Conservation (phyloP, 2,888 invertebrate genomes). For the Meghimatium bilineatum region DNA sequence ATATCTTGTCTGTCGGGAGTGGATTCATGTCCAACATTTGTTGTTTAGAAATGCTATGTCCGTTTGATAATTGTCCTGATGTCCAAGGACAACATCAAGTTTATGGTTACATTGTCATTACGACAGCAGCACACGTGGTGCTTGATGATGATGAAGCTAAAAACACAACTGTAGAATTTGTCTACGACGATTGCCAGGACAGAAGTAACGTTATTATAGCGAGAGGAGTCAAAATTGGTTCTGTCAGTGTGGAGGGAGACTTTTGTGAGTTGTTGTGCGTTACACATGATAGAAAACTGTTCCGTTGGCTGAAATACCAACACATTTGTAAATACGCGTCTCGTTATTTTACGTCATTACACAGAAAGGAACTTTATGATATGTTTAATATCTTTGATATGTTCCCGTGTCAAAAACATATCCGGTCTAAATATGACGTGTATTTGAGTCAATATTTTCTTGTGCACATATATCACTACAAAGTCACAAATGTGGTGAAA, state of each 20-base stretch:
- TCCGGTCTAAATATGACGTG: background rate
- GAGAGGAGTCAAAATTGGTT: slow-evolving; percentile 13
- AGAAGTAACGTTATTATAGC: background rate
- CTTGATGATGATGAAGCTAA: slow-evolving; percentile 32
- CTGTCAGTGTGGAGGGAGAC: background rate
- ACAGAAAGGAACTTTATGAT: background rate
- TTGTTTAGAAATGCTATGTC: background rate
- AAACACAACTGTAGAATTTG: slow-evolving; percentile 34
- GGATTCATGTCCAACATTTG: slow-evolving; percentile 3
- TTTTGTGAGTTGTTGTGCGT: slow-evolving; percentile 24
- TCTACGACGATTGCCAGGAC: slow-evolving; percentile 10
- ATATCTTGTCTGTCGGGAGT: slow-evolving; percentile 11
- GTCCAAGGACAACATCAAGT: background rate
- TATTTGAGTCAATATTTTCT: background rate
- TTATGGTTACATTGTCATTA: slow-evolving; percentile 12
- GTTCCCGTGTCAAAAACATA: background rate
- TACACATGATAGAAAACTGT: slow-evolving; percentile 7
- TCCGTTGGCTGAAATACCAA: background rate
- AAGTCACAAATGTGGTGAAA: background rate
- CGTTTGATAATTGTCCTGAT: background rate
- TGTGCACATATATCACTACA: background rate
- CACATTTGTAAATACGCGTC: too few relatives aligned
- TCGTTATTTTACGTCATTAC: too few relatives aligned
- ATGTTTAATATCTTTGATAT: background rate
- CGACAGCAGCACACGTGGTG: slow-evolving; percentile 31